Evolutionary conservation across 1,140 invertebrate species (phyloP).

Genomic region (Pogonus chalceus): DNA sequence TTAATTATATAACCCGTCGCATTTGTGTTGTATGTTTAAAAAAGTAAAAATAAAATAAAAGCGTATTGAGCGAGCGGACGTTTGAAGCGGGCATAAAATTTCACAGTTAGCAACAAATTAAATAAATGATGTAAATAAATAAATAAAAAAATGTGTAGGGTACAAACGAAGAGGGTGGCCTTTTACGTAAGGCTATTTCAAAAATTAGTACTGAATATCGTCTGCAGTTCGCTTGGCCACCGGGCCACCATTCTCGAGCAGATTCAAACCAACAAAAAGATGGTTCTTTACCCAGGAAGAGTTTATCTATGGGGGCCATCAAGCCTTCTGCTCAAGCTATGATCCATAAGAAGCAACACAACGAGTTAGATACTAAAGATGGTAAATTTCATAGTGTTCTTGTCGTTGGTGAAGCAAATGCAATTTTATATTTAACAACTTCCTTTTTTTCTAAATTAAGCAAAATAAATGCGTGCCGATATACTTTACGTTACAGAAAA

Average conservation of each 20-base stretch:
- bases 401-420: too few species aligned
- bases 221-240: constrained; percentile 80
- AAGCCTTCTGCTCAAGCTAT: constrained; percentile 53
- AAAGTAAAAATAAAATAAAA: too few species aligned
- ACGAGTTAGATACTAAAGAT: constrained; percentile 33
- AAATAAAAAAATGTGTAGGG: constrained; percentile 1
- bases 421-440: background rate
- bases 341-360: constrained; percentile 55
- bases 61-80: constrained; percentile 31
- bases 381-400: constrained; percentile 22
- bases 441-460: constrained; percentile 9
- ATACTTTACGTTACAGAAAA: too few species aligned
- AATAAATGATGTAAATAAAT: too few species aligned
- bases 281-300: constrained; percentile 57
- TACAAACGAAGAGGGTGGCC: constrained; percentile 33
- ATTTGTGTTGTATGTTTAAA: too few species aligned
- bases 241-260: constrained; percentile 43
- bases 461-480: too few species aligned
- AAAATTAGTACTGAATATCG: constrained; percentile 77
- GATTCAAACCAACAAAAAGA: constrained; percentile 37
- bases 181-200: constrained; percentile 58
- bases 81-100: constrained; percentile 33
- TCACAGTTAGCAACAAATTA: background rate
- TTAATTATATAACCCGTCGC: too few species aligned
- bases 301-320: constrained; percentile 75